Percentiles rank a stretch among this genome's conserved stretches.
These are phyloP conservation scores for Heptranchias perlo DNA, from an alignment of 2,113 vertebrate genomes.

Conservation along the genomic window DNA sequence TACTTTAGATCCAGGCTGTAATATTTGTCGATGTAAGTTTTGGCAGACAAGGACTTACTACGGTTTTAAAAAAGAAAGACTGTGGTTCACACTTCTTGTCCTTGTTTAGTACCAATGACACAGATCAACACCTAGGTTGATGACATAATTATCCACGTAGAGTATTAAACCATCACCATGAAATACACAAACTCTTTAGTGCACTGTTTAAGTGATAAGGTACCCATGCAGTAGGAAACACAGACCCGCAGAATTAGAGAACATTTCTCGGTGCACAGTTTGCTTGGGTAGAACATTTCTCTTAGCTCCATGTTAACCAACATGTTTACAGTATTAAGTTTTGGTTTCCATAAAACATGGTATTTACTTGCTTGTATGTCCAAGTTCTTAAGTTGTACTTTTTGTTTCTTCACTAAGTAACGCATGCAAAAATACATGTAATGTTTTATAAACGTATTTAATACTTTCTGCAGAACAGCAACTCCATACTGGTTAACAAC, in stretches of 20 bases:
- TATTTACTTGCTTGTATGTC: no score
- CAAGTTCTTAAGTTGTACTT: no score
- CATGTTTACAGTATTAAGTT: no score
- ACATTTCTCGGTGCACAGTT: neutral
- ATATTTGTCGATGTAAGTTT: slow-evolving; percentile 16
- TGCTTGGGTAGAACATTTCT: neutral
- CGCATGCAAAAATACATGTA: no score
- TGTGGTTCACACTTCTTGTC: slow-evolving; percentile 45
- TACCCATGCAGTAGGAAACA: neutral
- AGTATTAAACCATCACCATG: neutral
- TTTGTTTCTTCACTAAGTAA: no score
- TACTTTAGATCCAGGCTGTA: slow-evolving; percentile 31
- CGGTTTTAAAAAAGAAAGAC: slow-evolving; percentile 43
- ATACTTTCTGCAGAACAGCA: no score
- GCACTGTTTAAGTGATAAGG: neutral
- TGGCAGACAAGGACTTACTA: slow-evolving; percentile 7
- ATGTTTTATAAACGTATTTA: no score
- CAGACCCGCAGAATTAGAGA: neutral
- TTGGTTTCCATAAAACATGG: no score
- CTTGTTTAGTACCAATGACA: slow-evolving; percentile 54
- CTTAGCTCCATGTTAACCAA: no score
- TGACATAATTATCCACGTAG: neutral
- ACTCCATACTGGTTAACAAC: no score
- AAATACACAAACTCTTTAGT: neutral
- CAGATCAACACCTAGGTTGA: neutral